These are phyloP conservation scores for Enteromius radiatus DNA, from an alignment of 2,797 vertebrate species.

Conservation along the genomic window DNA sequence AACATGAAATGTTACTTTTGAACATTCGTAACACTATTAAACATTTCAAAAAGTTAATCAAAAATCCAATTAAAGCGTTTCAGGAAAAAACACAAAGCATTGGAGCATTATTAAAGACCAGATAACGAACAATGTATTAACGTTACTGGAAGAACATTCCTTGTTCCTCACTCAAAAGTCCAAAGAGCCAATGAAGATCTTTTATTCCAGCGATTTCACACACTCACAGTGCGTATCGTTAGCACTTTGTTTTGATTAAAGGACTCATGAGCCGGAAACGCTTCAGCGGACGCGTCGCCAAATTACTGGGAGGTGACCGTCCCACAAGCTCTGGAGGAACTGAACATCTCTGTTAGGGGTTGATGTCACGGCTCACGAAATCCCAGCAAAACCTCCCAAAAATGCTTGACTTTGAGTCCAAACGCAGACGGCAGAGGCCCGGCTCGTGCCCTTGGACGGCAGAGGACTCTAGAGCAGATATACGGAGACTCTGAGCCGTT, in stretches of 20 bases:
- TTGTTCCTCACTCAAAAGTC: neutral
- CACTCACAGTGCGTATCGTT: neutral
- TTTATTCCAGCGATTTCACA: neutral
- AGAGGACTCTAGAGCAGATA: constrained; percentile 26
- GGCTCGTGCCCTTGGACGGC: neutral
- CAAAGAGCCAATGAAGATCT: neutral
- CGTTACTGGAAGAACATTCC: neutral
- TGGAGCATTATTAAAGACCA: neutral
- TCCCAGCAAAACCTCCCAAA: neutral
- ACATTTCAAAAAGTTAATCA: neutral
- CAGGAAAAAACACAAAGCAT: no score
- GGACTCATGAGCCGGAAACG: neutral
- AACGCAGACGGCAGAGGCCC: neutral
- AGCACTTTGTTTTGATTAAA: constrained; percentile 6
- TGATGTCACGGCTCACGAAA: neutral
- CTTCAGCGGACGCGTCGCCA: neutral
- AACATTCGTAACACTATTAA: neutral
- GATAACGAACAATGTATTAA: neutral
- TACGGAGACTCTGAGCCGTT: neutral
- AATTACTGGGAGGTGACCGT: constrained; percentile 29
- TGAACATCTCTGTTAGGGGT: neutral
- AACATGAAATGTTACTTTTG: neutral
- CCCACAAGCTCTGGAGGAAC: neutral
- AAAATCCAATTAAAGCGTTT: neutral
- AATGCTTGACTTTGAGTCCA: constrained; percentile 5